A percentile compares a stretch with the other conserved stretches of the same genome.
phyloP scores from a whole-genome alignment of 2,113 vertebrate genomes.

The Erythrocercus mccallii region DNA sequence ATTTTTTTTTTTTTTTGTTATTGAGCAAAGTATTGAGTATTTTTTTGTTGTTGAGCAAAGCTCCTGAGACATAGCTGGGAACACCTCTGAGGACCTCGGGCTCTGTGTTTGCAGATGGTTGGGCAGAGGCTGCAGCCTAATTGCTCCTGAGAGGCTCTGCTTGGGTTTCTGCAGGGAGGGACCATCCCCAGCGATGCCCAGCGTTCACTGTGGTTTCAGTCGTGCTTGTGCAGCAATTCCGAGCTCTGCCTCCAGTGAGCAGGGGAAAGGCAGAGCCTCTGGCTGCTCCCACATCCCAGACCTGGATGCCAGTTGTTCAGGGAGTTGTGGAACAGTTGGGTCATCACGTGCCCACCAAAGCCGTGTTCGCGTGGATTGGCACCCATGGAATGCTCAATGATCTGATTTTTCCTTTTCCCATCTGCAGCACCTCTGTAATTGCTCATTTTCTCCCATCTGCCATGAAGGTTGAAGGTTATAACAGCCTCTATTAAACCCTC shows the following conservation, averaged over 20 bases:
- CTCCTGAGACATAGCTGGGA: background rate
- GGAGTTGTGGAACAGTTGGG: background rate
- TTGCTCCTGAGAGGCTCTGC: background rate
- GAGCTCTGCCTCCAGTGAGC: background rate
- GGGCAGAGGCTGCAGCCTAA: background rate
- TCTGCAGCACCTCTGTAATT: background rate
- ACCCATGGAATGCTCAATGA: background rate
- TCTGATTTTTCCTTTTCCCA: background rate
- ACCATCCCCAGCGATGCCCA: rapidly evolving
- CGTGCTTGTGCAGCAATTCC: rapidly evolving
- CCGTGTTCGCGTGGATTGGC: background rate
- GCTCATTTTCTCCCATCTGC: background rate
- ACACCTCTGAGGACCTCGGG: background rate
- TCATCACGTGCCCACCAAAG: background rate
- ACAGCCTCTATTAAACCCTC: background rate
- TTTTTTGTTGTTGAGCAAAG: background rate
- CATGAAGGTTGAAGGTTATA: background rate
- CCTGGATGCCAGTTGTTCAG: background rate
- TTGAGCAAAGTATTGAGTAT: too few species aligned
- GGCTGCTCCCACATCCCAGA: background rate
- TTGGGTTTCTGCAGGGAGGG: background rate
- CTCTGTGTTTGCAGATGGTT: background rate
- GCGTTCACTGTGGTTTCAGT: rapidly evolving
- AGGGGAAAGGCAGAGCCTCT: background rate
- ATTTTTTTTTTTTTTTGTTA: background rate